Evolutionary conservation across 2,113 vertebrate species (phyloP), one percentile per base, ranked within the genome.

Genomic region (Platichthys stellatus): DNA sequence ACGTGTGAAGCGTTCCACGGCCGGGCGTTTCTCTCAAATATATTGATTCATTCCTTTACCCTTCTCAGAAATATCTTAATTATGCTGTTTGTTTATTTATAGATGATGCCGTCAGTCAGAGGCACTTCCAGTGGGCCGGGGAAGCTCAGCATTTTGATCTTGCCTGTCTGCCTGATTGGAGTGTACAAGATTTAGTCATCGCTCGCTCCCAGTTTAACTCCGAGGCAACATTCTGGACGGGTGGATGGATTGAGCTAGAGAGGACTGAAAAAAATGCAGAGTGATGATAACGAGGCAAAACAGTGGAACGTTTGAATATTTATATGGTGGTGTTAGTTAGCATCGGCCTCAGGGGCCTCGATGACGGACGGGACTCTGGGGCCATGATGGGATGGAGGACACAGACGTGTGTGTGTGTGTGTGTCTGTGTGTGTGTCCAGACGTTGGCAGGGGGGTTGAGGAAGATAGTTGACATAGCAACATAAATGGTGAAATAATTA

Each of bases 241-340:
- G 66, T 84, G 90, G 89, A 88, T 87, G 88, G 89, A 90, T 86
- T 77, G 89, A 89, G 83, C 86, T 82, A 43, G 77, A 83, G 75
- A 69, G 71, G 78, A 86, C 67, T 67, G 80, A 83, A 59, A 72
- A 72, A 86, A 85, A 86, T 83, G 71, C 74, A 69, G 78, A 88
- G 80, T 86, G 89, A 91, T 76, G 82, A 88, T 84, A 85, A 89
- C 68, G 67, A 86, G 81, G 81, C 76, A 86, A 91, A 88, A 87
- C 88, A 86, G 74, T 83, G 80, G 85, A 89, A 81, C 67, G 75
- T 89, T 89, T 93, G 92, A 93, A 93, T 93, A 93, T 93, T 90
- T 90, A 92, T 92, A 63, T 72, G 80, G 70, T 86, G 75, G 84
- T 88, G 89, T 90, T 90, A 88, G 89, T 89, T 91, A 86, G 87